A percentile compares a stretch with the other conserved stretches of the same genome.
phyloP scores from a whole-genome alignment of 2,797 vertebrate genomes.

The Holocentrus rufus region DNA sequence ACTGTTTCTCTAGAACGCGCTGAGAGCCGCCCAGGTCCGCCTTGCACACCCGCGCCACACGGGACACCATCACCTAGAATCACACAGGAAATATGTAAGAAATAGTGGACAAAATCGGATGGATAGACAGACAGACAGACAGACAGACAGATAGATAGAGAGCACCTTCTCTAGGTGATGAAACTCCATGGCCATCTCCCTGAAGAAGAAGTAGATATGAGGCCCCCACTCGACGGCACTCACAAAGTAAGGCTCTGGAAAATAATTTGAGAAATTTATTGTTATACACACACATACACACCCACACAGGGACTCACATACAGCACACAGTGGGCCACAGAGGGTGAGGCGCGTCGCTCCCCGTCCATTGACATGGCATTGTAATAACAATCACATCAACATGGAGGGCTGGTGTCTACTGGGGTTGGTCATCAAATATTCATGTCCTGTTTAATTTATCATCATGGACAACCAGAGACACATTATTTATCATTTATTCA shows the following conservation, averaged over 20 bases:
- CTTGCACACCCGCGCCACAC: slow-evolving; percentile 95
- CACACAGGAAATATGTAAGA: neutral
- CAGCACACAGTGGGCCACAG: slow-evolving; percentile 22
- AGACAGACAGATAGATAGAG: neutral
- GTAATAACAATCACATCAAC: slow-evolving; percentile 62
- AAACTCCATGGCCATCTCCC: slow-evolving; percentile 98
- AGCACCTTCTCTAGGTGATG: slow-evolving; percentile 96
- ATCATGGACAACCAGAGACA: slow-evolving; percentile 60
- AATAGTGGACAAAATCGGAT: neutral
- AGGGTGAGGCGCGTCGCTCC: slow-evolving; percentile 10
- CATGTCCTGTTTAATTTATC: slow-evolving; percentile 70
- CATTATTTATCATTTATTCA: slow-evolving; percentile 73
- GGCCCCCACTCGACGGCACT: slow-evolving; percentile 93
- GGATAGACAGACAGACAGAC: neutral
- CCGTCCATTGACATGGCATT: slow-evolving; percentile 37
- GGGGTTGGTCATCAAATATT: slow-evolving; percentile 68
- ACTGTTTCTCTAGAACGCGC: slow-evolving; percentile 95
- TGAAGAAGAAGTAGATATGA: slow-evolving; percentile 98
- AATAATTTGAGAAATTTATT: slow-evolving; percentile 39
- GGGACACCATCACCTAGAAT: slow-evolving; percentile 91
- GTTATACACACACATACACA: slow-evolving; percentile 29
- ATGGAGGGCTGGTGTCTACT: slow-evolving; percentile 40
- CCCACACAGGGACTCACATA: slow-evolving; percentile 16
- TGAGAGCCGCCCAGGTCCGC: slow-evolving; percentile 95
- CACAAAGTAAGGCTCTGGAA: slow-evolving; percentile 94